Evolutionary conservation across 2,113 vertebrate species (phyloP), one percentile per base, ranked within the genome.

Genomic region (Danio rerio): DNA sequence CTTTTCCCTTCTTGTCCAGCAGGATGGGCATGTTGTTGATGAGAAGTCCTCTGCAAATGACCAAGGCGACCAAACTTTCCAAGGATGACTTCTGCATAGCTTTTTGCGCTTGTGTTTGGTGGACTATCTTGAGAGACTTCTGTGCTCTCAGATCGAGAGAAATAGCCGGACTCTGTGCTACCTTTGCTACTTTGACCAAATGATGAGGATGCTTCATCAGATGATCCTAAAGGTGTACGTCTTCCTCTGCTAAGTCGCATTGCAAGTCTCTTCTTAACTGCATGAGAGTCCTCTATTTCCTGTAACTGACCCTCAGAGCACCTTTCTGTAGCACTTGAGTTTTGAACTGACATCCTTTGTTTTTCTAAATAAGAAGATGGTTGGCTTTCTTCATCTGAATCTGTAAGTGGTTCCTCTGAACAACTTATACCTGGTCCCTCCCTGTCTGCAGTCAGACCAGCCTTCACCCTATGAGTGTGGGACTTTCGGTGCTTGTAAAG

Each of bases 401-500:
- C 97, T 15, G 96, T 97, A 89, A 93, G 95, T 83, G 86, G 96
- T 92, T 90, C 96, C 91, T 84, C 95, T 89, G 93, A 0, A 89
- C 93, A 43, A 91, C 91, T 91, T 83, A 87, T 87, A 92, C 89
- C 93, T 91, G 92, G 71, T 93, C 92, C 87, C 90, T 87, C 90
- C 93, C 93, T 0, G 90, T 86, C 95, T 0, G 94, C 93, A 62
- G 95, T 93, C 85, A 98, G 92, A 72, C 96, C 96, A 0, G 97
- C 97, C 91, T 98, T 99, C 81, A 97, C 96, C 78, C 94, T 94
- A 89, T 98, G 97, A 85, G 96, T 97, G 6, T 97, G 98, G 59
- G 97, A 98, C 82, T 98, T 99, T 83, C 96, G 93, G 90, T 98
- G 98, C 85, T 99, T 99, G 89, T 99, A 99, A 81, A 99, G 89